Percentiles rank a stretch among this genome's conserved stretches.
Conservation (phyloP, 2,797 vertebrate genomes). For the Microtus obscurus region DNA sequence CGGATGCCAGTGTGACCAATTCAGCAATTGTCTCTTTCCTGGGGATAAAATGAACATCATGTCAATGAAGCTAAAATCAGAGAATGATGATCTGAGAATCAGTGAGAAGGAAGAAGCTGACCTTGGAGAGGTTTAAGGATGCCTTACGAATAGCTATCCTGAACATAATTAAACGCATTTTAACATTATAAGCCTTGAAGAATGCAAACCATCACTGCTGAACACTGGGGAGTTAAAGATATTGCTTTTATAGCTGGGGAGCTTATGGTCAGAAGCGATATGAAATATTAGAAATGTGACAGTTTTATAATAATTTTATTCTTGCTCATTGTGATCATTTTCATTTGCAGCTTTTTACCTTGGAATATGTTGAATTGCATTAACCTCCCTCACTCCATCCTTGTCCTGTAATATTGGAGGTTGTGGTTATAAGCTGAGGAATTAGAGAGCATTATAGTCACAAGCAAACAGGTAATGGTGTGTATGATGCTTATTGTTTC, state of each 20-base stretch:
- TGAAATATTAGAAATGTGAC: slow-evolving; percentile 88
- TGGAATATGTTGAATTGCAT: slow-evolving; percentile 82
- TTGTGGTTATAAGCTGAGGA: slow-evolving; percentile 74
- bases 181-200: slow-evolving; percentile 85
- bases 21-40: slow-evolving; percentile 75
- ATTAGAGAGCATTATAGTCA: slow-evolving; percentile 55
- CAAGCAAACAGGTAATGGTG: slow-evolving; percentile 79
- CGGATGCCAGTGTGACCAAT: slow-evolving; percentile 45
- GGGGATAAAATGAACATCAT: slow-evolving; percentile 76
- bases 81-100: slow-evolving; percentile 83
- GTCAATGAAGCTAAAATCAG: slow-evolving; percentile 79
- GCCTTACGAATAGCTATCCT: slow-evolving; percentile 80
- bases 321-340: slow-evolving; percentile 86
- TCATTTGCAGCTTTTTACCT: slow-evolving; percentile 84
- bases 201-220: slow-evolving; percentile 83
- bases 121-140: slow-evolving; percentile 87
- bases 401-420: slow-evolving; percentile 72
- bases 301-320: slow-evolving; percentile 89
- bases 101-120: slow-evolving; percentile 83
- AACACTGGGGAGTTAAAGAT: slow-evolving; percentile 84
- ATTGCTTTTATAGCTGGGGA: slow-evolving; percentile 88
- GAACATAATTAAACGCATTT: slow-evolving; percentile 88
- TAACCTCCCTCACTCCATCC: slow-evolving; percentile 81
- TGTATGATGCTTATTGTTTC: slow-evolving; percentile 66
- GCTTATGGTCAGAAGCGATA: slow-evolving; percentile 89